Evolutionary conservation across 2,797 vertebrate species (phyloP).

Genomic region (Staurois parvus): DNA sequence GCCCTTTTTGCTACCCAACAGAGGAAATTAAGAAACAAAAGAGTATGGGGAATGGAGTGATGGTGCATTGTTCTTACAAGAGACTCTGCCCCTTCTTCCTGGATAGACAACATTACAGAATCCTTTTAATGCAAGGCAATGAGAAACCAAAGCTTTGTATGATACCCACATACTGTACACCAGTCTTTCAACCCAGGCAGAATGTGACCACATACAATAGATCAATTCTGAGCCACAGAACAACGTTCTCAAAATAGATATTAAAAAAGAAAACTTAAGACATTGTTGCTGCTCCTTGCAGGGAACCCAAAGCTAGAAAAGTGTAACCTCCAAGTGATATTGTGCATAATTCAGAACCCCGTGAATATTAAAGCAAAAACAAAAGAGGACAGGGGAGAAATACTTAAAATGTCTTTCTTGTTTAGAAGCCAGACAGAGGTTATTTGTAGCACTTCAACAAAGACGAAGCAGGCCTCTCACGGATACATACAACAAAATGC

Average conservation of each 20-base stretch:
- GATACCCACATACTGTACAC: too few relatives aligned
- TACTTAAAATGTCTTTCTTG: conserved; percentile 56
- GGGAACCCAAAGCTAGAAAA: conserved; percentile 19
- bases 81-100: too few relatives aligned
- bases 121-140: too few relatives aligned
- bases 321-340: conserved; percentile 58
- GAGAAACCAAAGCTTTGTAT: too few relatives aligned
- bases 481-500: conserved; percentile 44
- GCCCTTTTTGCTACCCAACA: too few relatives aligned
- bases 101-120: too few relatives aligned
- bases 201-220: neutral
- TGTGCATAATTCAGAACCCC: conserved; percentile 58
- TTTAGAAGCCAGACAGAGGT: conserved; percentile 44
- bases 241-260: neutral
- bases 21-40: too few relatives aligned
- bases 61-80: too few relatives aligned
- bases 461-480: neutral
- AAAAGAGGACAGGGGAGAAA: conserved; percentile 46
- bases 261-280: neutral
- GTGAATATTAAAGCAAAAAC: conserved; percentile 58
- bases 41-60: too few relatives aligned
- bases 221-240: neutral
- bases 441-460: conserved; percentile 37
- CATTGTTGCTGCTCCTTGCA: neutral
- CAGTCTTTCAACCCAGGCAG: too few relatives aligned